Evolutionary conservation across 2,888 invertebrate genomes (phyloP).

Genomic region (Diaphora mendica): DNA sequence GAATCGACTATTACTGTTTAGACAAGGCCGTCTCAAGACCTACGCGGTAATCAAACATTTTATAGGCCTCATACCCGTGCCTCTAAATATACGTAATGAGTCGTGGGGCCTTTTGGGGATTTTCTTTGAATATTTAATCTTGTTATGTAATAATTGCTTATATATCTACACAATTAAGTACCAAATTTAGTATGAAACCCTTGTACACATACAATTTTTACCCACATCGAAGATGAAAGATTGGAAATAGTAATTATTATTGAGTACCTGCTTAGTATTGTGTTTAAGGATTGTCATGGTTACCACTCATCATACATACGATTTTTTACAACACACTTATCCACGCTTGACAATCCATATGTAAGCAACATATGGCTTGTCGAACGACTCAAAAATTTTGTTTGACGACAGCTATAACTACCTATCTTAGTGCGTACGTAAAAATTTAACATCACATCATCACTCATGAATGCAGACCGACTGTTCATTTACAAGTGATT

Average conservation of each 20-base stretch:
- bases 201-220: background rate
- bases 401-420: slow-evolving; percentile 25
- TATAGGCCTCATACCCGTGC: slow-evolving; percentile 49
- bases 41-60: slow-evolving; percentile 61
- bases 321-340: slow-evolving; percentile 6
- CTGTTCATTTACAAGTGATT: slow-evolving; percentile 46
- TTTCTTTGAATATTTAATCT: slow-evolving; percentile 40
- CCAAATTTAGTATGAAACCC: background rate
- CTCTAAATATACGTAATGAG: slow-evolving; percentile 57
- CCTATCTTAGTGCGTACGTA: slow-evolving; percentile 6
- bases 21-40: slow-evolving; percentile 58
- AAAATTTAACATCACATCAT: slow-evolving; percentile 43
- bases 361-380: background rate
- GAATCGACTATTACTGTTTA: slow-evolving; percentile 30
- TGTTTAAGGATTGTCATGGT: background rate
- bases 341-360: background rate
- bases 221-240: background rate
- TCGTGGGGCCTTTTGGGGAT: slow-evolving; percentile 53
- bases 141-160: slow-evolving; percentile 28
- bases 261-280: background rate
- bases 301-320: background rate
- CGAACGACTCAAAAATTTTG: slow-evolving; percentile 8
- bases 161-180: background rate
- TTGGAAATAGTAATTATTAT: background rate
- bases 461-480: slow-evolving; percentile 45